phyloP scores from a whole-genome alignment of 2,113 vertebrate species.

The Mandrillus leucophaeus region DNA sequence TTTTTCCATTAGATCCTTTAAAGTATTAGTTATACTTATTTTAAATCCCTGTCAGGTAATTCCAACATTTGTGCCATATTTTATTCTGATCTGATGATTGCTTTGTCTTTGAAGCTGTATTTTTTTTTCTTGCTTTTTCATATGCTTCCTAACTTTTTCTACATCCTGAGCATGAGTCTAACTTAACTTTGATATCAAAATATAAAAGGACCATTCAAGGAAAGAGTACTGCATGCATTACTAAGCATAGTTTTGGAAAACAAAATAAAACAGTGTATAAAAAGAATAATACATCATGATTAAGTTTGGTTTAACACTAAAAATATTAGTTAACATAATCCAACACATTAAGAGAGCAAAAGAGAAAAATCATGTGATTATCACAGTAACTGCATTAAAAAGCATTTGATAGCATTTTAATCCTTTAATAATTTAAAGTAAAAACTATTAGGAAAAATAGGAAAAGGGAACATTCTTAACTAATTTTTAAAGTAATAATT shows the following conservation, averaged over 20 bases:
- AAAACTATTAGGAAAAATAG: conserved; percentile 1
- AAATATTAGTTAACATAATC: not conserved
- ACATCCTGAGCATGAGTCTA: not conserved
- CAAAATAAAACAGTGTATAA: not conserved
- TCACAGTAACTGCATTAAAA: not conserved
- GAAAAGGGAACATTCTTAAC: not conserved
- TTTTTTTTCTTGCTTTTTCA: not conserved
- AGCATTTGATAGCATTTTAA: not conserved
- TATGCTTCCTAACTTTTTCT: not conserved
- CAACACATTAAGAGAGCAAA: not conserved
- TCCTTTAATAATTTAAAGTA: not conserved
- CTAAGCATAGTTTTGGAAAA: conserved; percentile 24
- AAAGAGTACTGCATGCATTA: not conserved
- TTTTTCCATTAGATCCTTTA: not conserved
- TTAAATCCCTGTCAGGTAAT: conserved; percentile 20
- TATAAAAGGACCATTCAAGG: not conserved
- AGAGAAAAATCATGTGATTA: not conserved
- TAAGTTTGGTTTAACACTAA: not conserved
- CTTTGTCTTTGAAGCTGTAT: not conserved
- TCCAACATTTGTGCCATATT: conserved; percentile 11
- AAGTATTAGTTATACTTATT: conserved; percentile 6
- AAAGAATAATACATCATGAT: not conserved
- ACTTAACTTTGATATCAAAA: conserved; percentile 11
- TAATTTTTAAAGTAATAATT: conserved; percentile 10
- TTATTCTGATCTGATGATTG: not conserved